Conservation (phyloP, 2,797 vertebrate genomes). For the Microchirus variegatus region DNA sequence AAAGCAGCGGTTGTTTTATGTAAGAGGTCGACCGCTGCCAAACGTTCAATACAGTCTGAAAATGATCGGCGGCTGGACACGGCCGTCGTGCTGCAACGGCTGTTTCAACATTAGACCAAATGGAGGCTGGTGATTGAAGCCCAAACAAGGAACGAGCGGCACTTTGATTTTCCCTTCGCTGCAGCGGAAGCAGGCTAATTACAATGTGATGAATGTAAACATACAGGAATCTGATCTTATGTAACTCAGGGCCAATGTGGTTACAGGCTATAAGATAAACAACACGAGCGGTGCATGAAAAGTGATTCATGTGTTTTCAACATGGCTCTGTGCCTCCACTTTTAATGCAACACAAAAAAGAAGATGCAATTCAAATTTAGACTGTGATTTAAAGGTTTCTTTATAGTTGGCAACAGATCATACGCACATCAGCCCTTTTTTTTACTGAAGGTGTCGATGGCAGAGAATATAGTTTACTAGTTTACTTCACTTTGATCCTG, state of each 20-base stretch:
- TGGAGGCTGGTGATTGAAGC: slow-evolving; percentile 19
- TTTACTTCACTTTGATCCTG: too few species aligned
- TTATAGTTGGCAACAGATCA: too few species aligned
- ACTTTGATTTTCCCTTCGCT: slow-evolving; percentile 16
- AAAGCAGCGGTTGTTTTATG: slow-evolving; percentile 25
- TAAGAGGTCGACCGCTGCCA: slow-evolving; percentile 29
- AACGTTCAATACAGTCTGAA: slow-evolving; percentile 37
- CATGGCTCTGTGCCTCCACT: neutral
- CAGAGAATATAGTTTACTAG: too few species aligned
- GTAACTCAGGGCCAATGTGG: neutral
- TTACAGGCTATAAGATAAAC: neutral
- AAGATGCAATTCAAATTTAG: slow-evolving; percentile 1
- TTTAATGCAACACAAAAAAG: neutral
- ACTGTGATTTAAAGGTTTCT: neutral
- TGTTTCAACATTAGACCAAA: slow-evolving; percentile 48
- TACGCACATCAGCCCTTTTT: too few species aligned
- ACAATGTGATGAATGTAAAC: slow-evolving; percentile 18
- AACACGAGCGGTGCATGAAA: neutral
- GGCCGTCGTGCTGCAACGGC: slow-evolving; percentile 17
- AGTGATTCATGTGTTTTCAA: slow-evolving; percentile 1
- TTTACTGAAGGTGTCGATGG: too few species aligned
- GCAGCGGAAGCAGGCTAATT: slow-evolving; percentile 28
- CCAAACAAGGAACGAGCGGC: neutral
- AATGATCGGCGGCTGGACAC: slow-evolving; percentile 19
- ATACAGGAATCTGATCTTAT: neutral